A percentile compares a stretch with the other conserved stretches of the same genome.
These are phyloP conservation scores for Phania funesta DNA, from an alignment of 2,888 invertebrate species.

Conservation along the genomic window DNA sequence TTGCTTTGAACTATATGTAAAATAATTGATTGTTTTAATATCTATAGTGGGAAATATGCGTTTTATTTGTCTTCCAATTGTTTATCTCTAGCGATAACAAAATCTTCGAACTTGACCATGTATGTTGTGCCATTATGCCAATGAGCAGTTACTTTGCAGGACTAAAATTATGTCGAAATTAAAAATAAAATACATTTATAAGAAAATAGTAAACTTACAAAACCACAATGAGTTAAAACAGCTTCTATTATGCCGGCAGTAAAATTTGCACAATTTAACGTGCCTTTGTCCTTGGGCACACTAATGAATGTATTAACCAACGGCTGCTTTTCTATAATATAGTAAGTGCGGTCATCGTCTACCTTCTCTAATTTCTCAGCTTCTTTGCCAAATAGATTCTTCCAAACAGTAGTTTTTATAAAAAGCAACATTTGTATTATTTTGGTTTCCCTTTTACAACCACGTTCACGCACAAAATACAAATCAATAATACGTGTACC, in stretches of 20 bases:
- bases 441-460: conserved; percentile 96
- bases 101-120: conserved; percentile 98
- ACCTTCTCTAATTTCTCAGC: conserved; percentile 99
- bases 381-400: conserved; percentile 98
- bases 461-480: conserved; percentile 95
- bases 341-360: conserved; percentile 98
- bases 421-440: conserved; percentile 96
- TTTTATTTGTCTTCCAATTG: conserved; percentile 91
- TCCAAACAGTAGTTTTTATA: conserved; percentile 98
- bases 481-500: conserved; percentile 96
- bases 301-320: conserved; percentile 98
- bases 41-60: conserved; percentile 24
- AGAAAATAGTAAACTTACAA: conserved; percentile 87
- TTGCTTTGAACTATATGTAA: conserved; percentile 54
- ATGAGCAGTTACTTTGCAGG: conserved; percentile 98
- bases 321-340: conserved; percentile 99
- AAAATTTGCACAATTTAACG: conserved; percentile 98
- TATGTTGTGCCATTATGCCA: conserved; percentile 99
- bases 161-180: conserved; percentile 82
- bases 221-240: conserved; percentile 95
- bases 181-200: neutral
- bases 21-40: conserved; percentile 59
- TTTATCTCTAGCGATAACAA: conserved; percentile 94
- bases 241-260: conserved; percentile 99
- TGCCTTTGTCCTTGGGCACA: conserved; percentile 98